These are phyloP conservation scores for Turritopsis dohrnii DNA, from an alignment of 30 jellyfish, hydroid and myxozoan genomes.

Conservation along the genomic window DNA sequence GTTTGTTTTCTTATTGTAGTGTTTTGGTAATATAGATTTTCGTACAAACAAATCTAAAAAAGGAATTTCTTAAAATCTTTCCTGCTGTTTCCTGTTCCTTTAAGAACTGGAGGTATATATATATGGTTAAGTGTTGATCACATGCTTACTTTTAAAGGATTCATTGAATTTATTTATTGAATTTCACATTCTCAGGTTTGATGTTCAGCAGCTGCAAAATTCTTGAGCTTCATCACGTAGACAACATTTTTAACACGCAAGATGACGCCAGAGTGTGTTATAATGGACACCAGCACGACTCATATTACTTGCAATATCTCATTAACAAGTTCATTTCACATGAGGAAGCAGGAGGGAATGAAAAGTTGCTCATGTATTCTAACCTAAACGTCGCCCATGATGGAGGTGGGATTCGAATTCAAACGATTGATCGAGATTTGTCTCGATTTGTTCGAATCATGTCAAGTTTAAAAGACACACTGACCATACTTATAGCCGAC, in stretches of 20 bases:
- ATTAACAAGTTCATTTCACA: slow-evolving; percentile 18
- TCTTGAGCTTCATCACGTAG: slow-evolving; percentile 33
- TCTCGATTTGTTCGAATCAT: slow-evolving; percentile 38
- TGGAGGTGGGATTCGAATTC: slow-evolving; percentile 65
- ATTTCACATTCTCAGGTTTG: slow-evolving; percentile 45
- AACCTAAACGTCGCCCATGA: slow-evolving; percentile 78
- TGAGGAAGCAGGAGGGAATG: not conserved
- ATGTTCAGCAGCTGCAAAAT: slow-evolving; percentile 59
- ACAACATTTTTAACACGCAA: slow-evolving; percentile 65
- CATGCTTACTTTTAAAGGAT: no score
- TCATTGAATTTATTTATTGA: not conserved
- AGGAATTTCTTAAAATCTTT: no score
- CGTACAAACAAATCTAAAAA: no score
- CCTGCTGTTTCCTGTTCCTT: no score
- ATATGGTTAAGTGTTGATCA: no score
- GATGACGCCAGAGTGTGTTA: slow-evolving; percentile 53
- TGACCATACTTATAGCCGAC: slow-evolving; percentile 79
- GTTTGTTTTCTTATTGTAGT: not conserved
- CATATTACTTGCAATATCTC: slow-evolving; percentile 44
- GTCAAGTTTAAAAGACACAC: slow-evolving; percentile 43
- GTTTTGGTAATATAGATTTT: not conserved
- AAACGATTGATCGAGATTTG: slow-evolving; percentile 62
- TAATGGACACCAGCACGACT: slow-evolving; percentile 72
- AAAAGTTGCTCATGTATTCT: slow-evolving; percentile 49
- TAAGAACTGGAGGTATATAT: no score